A percentile compares a stretch with the other conserved stretches of the same genome.
phyloP scores from a whole-genome alignment of 2,113 vertebrate genomes.

The Toxotes chatareus region DNA sequence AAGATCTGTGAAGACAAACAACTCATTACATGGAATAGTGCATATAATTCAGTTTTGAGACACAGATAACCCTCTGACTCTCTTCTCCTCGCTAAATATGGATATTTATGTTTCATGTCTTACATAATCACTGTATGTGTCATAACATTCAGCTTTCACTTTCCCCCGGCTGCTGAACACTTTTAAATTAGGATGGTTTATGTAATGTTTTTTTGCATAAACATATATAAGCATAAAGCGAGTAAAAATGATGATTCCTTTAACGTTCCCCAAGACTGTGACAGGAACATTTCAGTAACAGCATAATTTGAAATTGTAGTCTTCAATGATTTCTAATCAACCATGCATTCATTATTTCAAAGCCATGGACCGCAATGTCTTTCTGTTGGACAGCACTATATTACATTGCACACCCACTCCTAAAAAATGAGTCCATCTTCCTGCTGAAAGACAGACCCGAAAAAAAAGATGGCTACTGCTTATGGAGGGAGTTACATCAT shows the following conservation, averaged over 20 bases:
- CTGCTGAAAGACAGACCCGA: slow-evolving; percentile 1
- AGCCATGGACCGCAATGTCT: background rate
- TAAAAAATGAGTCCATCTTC: slow-evolving; percentile 17
- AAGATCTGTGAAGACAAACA: slow-evolving; percentile 72
- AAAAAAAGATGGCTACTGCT: background rate
- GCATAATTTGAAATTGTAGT: background rate
- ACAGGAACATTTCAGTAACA: slow-evolving; percentile 14
- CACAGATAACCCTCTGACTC: slow-evolving; percentile 20
- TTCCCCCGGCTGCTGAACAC: slow-evolving; percentile 10
- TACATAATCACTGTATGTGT: slow-evolving; percentile 57
- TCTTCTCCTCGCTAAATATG: slow-evolving; percentile 10
- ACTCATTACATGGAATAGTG: slow-evolving; percentile 15
- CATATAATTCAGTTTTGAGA: slow-evolving; percentile 2
- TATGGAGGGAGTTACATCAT: slow-evolving; percentile 15
- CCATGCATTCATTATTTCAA: slow-evolving; percentile 13
- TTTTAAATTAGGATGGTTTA: slow-evolving; percentile 56
- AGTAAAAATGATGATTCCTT: slow-evolving; percentile 22
- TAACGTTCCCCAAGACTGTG: background rate
- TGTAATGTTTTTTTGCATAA: slow-evolving; percentile 35
- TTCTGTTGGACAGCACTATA: background rate
- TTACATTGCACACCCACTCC: slow-evolving; percentile 20
- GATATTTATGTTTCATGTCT: slow-evolving; percentile 54
- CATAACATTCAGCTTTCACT: slow-evolving; percentile 47
- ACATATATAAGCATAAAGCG: slow-evolving; percentile 33
- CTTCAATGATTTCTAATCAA: slow-evolving; percentile 28